phyloP scores from a whole-genome alignment of 2,888 invertebrate species.

The Cantharis rufa region DNA sequence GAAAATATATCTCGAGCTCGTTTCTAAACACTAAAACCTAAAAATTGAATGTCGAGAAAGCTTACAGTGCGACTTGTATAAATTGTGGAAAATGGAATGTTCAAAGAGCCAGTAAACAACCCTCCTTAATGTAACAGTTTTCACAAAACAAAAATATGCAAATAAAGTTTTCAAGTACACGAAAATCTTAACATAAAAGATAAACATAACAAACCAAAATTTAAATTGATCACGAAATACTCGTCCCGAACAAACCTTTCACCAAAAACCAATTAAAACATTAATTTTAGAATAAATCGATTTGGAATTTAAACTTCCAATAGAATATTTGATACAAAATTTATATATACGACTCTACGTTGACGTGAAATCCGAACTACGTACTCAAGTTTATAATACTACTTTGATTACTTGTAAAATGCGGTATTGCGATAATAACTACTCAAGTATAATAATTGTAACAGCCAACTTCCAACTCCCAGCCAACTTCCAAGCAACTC shows the following conservation, averaged over 20 bases:
- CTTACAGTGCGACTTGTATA: constrained; percentile 7
- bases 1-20: constrained; percentile 3
- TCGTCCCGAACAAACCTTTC: not conserved
- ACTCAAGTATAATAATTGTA: no score
- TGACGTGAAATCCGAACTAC: no score
- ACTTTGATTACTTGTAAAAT: no score
- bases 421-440: no score
- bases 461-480: no score
- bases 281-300: not conserved
- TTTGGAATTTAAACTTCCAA: not conserved
- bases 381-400: no score
- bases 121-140: not conserved
- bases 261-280: not conserved
- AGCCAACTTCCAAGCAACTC: no score
- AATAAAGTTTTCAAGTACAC: constrained; percentile 1
- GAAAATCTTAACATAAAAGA: not conserved
- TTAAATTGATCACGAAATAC: not conserved
- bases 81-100: constrained; percentile 5
- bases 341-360: no score
- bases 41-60: constrained; percentile 17
- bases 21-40: constrained; percentile 1
- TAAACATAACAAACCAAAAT: not conserved
- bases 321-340: not conserved
- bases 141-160: constrained; percentile 20
- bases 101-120: constrained; percentile 12